Percentiles rank a stretch among this genome's conserved stretches.
phyloP scores from a whole-genome alignment of 2,797 vertebrate species.

The Peromyscus aztecus region DNA sequence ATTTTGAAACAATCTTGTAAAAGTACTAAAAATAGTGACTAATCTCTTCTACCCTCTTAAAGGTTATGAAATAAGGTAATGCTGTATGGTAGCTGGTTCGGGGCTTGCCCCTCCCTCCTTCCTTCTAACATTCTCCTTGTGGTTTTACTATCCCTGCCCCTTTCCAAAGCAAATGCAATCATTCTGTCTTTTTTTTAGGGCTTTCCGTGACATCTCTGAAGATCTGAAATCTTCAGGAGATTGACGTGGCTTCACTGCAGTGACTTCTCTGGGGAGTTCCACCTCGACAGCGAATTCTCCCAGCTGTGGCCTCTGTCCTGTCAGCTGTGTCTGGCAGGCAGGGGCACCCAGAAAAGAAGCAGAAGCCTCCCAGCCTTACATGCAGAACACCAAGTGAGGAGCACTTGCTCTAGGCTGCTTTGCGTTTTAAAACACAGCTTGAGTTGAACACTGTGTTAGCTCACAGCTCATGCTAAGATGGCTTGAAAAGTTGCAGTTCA shows the following conservation, averaged over 20 bases:
- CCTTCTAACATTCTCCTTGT: not conserved
- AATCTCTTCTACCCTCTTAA: not conserved
- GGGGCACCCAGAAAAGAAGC: slow-evolving; percentile 54
- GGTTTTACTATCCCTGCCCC: not conserved
- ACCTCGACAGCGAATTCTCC: slow-evolving; percentile 63
- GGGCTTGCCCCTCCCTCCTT: not conserved
- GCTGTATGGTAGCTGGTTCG: not conserved
- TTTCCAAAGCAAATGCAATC: slow-evolving; percentile 42
- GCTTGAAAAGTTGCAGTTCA: slow-evolving; percentile 75
- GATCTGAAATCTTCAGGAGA: slow-evolving; percentile 86
- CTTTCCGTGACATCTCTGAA: slow-evolving; percentile 86
- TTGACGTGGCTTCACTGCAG: slow-evolving; percentile 74
- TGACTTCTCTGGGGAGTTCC: not conserved
- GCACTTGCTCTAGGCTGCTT: slow-evolving; percentile 75
- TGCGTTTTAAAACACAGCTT: slow-evolving; percentile 67
- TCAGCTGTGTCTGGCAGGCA: slow-evolving; percentile 68
- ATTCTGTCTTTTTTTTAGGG: slow-evolving; percentile 77
- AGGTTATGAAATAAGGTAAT: not conserved
- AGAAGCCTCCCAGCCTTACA: slow-evolving; percentile 77
- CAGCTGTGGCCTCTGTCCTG: slow-evolving; percentile 73
- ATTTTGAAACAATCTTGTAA: slow-evolving; percentile 51
- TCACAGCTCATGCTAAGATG: slow-evolving; percentile 65
- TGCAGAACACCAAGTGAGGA: slow-evolving; percentile 52
- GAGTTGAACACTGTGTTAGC: slow-evolving; percentile 72
- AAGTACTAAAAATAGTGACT: slow-evolving; percentile 28